Evolutionary conservation across 2,888 invertebrate genomes (phyloP).

Genomic region (Syrista parreyssii): DNA sequence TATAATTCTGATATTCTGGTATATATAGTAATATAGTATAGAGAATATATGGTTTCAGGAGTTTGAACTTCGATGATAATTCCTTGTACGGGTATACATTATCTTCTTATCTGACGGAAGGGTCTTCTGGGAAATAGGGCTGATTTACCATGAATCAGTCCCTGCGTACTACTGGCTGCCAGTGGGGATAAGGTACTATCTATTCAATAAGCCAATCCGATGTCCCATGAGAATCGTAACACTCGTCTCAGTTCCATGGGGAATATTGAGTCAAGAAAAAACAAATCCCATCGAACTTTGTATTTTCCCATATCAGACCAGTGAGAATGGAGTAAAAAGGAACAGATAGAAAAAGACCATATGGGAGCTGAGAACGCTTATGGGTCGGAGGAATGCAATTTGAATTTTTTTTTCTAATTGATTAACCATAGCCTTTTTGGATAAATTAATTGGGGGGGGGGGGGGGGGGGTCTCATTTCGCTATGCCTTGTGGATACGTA

Average conservation of each 20-base stretch:
- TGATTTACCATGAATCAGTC: background rate
- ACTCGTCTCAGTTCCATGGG: background rate
- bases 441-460: background rate
- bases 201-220: background rate
- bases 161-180: background rate
- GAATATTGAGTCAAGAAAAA: background rate
- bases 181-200: background rate
- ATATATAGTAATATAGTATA: background rate
- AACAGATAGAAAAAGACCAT: constrained; percentile 4
- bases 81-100: background rate
- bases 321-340: background rate
- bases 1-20: background rate
- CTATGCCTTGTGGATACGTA: background rate
- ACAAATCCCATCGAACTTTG: background rate
- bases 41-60: background rate
- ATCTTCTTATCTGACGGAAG: background rate
- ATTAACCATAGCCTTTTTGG: background rate
- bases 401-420: background rate
- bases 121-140: background rate
- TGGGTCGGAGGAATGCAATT: background rate
- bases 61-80: background rate
- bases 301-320: background rate
- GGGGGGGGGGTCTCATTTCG: background rate
- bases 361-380: constrained; percentile 2
- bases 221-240: background rate